Conservation (phyloP, 2,888 invertebrate species). For the Tetragnatha montana region DNA sequence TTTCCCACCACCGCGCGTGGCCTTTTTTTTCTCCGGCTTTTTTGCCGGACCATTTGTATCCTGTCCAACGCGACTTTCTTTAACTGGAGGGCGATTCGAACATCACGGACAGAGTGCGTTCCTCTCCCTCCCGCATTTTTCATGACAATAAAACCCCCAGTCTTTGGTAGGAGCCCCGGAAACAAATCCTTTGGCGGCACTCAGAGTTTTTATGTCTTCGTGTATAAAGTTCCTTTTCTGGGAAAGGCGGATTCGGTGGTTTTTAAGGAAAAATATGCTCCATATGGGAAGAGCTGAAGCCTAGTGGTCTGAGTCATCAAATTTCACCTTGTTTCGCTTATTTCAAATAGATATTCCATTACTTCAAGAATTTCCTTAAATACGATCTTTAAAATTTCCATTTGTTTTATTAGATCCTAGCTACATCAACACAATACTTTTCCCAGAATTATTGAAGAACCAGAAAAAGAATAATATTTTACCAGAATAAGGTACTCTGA, state of each 20-base stretch:
- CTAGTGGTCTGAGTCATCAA: no score
- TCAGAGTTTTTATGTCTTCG: slow-evolving; percentile 43
- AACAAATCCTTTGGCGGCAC: slow-evolving; percentile 39
- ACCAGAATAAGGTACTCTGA: no score
- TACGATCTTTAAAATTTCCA: no score
- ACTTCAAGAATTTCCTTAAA: no score
- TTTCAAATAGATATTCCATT: no score
- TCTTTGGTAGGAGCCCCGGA: slow-evolving; percentile 3
- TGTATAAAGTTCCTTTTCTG: slow-evolving; percentile 35
- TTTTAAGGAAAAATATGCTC: slow-evolving; percentile 16
- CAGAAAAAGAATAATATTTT: no score
- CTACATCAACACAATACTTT: no score
- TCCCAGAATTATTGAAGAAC: no score
- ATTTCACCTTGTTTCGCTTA: no score
- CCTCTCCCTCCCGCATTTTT: slow-evolving; percentile 44
- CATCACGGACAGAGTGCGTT: slow-evolving; percentile 34
- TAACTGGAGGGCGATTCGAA: background rate
- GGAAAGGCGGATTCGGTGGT: slow-evolving; percentile 32
- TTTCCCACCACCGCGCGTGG: background rate
- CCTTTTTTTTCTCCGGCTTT: background rate
- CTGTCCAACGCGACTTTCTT: slow-evolving; percentile 2
- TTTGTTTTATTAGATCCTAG: no score
- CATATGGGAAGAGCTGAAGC: background rate
- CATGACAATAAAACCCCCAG: slow-evolving; percentile 56
- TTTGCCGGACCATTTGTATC: slow-evolving; percentile 32